Evolutionary conservation across 1,140 invertebrate genomes (phyloP).

Genomic region (Elymnias hypermnestra): DNA sequence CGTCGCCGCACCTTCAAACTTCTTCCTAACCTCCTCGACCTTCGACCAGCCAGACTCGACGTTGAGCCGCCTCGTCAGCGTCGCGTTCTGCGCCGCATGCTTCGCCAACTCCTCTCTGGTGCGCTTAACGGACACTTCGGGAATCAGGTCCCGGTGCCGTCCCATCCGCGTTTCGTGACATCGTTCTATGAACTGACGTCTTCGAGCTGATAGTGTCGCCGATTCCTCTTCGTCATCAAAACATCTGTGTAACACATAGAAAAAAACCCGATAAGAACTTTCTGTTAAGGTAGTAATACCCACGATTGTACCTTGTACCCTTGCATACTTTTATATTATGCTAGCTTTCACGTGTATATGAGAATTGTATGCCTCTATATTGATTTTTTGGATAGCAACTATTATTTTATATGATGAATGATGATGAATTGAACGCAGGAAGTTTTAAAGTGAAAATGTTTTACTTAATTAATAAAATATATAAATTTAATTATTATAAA

Average conservation of each 20-base stretch:
- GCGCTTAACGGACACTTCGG: constrained; percentile 55
- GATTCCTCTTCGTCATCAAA: constrained; percentile 51
- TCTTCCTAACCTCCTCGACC: constrained; percentile 66
- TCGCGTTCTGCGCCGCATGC: constrained; percentile 49
- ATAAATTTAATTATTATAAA: too few species aligned
- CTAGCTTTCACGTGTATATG: too few species aligned
- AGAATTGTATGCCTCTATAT: too few species aligned
- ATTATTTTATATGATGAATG: too few species aligned
- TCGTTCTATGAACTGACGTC: constrained; percentile 61
- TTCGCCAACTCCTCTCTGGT: constrained; percentile 61
- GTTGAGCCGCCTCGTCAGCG: constrained; percentile 54
- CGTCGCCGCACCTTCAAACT: constrained; percentile 55
- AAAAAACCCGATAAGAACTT: not conserved
- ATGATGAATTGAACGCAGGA: too few species aligned
- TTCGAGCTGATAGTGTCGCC: constrained; percentile 44
- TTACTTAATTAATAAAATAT: too few species aligned
- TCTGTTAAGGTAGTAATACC: too few species aligned
- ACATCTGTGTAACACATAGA: constrained; percentile 31
- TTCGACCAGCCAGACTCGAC: constrained; percentile 65
- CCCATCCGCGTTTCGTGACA: constrained; percentile 49
- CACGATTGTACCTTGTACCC: too few species aligned
- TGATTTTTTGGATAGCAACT: too few species aligned
- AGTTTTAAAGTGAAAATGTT: too few species aligned
- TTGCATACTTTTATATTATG: too few species aligned
- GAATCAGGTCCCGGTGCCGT: constrained; percentile 40